Conservation (phyloP, 2,888 invertebrate species). For the Seira ritae region DNA sequence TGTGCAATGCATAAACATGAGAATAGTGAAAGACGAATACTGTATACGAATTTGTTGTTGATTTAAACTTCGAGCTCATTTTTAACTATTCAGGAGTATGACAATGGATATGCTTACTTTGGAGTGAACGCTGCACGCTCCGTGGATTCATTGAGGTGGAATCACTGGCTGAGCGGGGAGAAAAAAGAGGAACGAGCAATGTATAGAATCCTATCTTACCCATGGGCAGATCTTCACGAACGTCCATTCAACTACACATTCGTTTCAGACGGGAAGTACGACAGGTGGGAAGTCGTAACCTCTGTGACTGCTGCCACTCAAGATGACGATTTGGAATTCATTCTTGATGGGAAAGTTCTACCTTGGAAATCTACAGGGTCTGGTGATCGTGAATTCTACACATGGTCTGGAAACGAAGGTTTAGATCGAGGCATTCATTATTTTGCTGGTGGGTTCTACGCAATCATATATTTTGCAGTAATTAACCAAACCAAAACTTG, state of each 20-base stretch:
- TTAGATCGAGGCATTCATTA: conserved; percentile 64
- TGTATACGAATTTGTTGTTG: too few species aligned
- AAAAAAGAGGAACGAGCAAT: conserved; percentile 63
- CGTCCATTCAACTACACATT: conserved; percentile 47
- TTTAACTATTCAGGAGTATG: conserved; percentile 68
- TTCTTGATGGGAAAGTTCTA: conserved; percentile 67
- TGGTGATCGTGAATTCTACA: conserved; percentile 71
- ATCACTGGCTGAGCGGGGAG: conserved; percentile 59
- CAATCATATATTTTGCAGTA: neutral
- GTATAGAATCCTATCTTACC: conserved; percentile 66
- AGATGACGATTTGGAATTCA: conserved; percentile 65
- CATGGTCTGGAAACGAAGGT: conserved; percentile 64
- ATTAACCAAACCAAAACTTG: neutral
- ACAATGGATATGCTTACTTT: conserved; percentile 58
- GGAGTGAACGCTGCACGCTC: conserved; percentile 66
- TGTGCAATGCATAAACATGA: too few species aligned
- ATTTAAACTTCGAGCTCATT: too few species aligned
- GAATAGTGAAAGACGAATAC: too few species aligned
- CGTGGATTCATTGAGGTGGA: conserved; percentile 59
- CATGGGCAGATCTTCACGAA: conserved; percentile 60
- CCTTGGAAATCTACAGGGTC: conserved; percentile 64
- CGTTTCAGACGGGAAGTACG: conserved; percentile 66
- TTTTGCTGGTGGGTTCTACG: conserved; percentile 48
- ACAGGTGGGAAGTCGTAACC: conserved; percentile 64
- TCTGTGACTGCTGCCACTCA: conserved; percentile 69